Percentiles rank a stretch among this genome's conserved stretches.
phyloP scores from a whole-genome alignment of 2,888 invertebrate genomes.

The Drosophila atripex region DNA sequence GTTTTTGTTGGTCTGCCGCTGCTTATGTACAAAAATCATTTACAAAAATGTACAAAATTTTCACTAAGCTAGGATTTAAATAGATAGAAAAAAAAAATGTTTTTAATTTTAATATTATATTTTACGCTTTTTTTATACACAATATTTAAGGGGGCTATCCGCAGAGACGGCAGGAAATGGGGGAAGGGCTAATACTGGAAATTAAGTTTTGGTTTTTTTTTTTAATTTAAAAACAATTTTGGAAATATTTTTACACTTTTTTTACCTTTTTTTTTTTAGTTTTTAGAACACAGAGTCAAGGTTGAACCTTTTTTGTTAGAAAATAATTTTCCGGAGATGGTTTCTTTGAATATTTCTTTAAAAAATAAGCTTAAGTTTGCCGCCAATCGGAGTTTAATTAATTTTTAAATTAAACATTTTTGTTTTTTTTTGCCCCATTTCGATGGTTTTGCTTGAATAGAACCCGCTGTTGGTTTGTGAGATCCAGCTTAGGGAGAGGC shows the following conservation, averaged over 20 bases:
- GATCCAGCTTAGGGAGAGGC: constrained; percentile 53
- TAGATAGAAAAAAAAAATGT: constrained; percentile 17
- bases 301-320: not conserved
- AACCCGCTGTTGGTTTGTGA: constrained; percentile 37
- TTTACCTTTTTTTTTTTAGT: not conserved
- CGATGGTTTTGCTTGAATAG: constrained; percentile 1
- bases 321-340: no score
- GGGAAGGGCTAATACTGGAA: constrained; percentile 25
- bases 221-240: no score
- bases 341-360: no score
- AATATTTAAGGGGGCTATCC: constrained; percentile 16
- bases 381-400: not conserved
- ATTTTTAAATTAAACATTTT: no score
- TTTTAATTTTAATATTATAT: constrained; percentile 21
- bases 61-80: constrained; percentile 28
- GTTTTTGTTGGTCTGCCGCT: constrained; percentile 34
- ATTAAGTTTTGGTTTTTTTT: no score
- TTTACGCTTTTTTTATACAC: constrained; percentile 5
- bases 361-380: not conserved
- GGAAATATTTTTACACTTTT: not conserved
- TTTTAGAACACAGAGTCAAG: not conserved
- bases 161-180: constrained; percentile 25
- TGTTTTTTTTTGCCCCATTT: constrained; percentile 2
- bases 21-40: constrained; percentile 69
- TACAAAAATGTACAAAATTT: constrained; percentile 72